Conservation (phyloP, 2,113 vertebrate genomes). For the Helogale parvula region DNA sequence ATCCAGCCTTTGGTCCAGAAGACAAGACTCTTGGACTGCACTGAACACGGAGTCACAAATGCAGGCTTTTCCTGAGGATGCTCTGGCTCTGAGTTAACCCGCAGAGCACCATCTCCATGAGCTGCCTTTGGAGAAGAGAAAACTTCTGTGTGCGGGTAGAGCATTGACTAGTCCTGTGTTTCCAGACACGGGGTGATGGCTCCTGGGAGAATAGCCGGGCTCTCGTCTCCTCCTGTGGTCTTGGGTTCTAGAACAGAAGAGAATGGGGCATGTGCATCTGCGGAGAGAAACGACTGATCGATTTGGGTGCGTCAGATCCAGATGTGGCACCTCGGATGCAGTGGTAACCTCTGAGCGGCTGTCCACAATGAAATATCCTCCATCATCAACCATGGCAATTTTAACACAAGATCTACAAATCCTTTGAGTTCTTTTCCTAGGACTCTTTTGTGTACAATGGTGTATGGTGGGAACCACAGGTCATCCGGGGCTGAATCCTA, state of each 20-base stretch:
- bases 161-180: not conserved
- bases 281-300: not conserved
- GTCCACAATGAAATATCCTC: not conserved
- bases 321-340: not conserved
- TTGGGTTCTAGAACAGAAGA: not conserved
- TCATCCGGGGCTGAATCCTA: not conserved
- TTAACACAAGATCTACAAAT: not conserved
- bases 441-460: not conserved
- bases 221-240: not conserved
- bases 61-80: not conserved
- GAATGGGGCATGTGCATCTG: not conserved
- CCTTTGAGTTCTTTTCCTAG: not conserved
- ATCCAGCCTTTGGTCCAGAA: not conserved
- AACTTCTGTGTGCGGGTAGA: accelerated
- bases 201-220: not conserved
- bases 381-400: accelerated
- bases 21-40: accelerated
- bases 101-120: not conserved
- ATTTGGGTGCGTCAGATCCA: not conserved
- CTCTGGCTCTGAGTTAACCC: not conserved
- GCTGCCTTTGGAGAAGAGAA: not conserved
- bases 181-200: not conserved
- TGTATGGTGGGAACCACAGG: not conserved
- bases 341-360: not conserved
- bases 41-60: not conserved